Evolutionary conservation across 2,113 vertebrate species (phyloP), one percentile per base, ranked within the genome.

Genomic region (Chionis minor): DNA sequence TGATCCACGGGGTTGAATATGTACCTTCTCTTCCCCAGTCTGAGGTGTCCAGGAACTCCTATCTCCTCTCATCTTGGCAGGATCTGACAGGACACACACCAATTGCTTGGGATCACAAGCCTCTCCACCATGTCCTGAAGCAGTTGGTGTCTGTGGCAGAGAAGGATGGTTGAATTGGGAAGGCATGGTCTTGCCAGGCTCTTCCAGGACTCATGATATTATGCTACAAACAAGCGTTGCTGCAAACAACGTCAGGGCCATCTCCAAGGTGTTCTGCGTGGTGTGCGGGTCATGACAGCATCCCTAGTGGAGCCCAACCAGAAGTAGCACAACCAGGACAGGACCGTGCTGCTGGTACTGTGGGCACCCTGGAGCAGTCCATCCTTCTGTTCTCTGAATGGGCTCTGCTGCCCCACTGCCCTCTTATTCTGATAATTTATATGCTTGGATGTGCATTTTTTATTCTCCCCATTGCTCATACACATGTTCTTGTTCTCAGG

Each of bases 361-460:
- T 59, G 69, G 38, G 12, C 12, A 27, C 51, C 6, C 21, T 73
- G 49, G 49, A 70, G 45, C 0, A 0, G 27, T 80, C n/a, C 15
- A 23, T 86, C 42, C 69, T 61, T 92, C 58, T 90, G 55, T 26
- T 75, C 8, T 44, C 44, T 86, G 51, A 73, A 81, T 56, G 20
- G 81, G 13, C n/a, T 90, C 32, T 86, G 81, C 58, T 90, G 62
- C 67, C 65, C 20, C 35, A 14, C 49, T 81, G 52, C 44, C 26
- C 30, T 70, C 6, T 40, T 81, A 12, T n/a, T 93, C 49, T 86
- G 10, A 3, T 71, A 24, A 81, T 91, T 52, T 66, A 17, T 58
- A 11, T 56, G 35, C 27, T 77, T 83, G 22, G 33, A 55, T 45
- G 15, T 78, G 12, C 42, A 62, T 49, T 74, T 84, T 94, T 90